Base-by-base conservation (phyloP, 2,888 invertebrate species). In the Leptinotarsa peninsularis region DNA sequence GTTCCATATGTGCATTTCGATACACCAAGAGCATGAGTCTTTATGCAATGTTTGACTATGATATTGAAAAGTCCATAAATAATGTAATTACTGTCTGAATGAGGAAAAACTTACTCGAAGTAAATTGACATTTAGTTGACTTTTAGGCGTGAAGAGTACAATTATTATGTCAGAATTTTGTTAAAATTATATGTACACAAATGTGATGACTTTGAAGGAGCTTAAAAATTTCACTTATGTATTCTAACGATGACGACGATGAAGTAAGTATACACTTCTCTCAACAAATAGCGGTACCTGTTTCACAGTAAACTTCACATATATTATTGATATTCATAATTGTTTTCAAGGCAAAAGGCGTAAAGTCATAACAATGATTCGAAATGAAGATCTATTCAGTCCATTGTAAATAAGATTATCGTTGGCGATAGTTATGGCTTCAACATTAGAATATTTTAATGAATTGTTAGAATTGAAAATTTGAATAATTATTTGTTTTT, bases 141-240 rank as follows among this genome's bases (percentile, higher is more conserved):
- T 15, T 15, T 63, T 67, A 27, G 27, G 14, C 52, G 52, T 52
- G 15, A 67, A 52, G 15, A 23, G 50, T 52, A 21, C 52, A 10
- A 67, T 50, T 67, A 50, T 52, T 27, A 67, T 49, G n/a, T 7
- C 52, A n/a, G 72, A 79, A 76, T 76, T 76, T 75, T 70, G 79
- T 72, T 79, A 76, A 79, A 69, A 79, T 76, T 54, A 71, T 77
- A 74, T 52, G 77, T 72, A 79, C 75, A 79, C 77, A 75, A 71
- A 49, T 21, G 67, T 63, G 43, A 67, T 13, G 60, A 63, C 66
- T 49, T 49, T 27, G 67, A 50, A 50, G 50, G 50, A 67, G 67
- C n/a, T 17, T 67, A 52, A 10, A 52, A 50, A 67, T 17, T 67
- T 50, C 14, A 67, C 50, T n/a, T 67, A 50, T 67, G 49, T 67